Evolutionary conservation across 2,113 vertebrate species (phyloP), one percentile per base, ranked within the genome.

Genomic region (Ibidorhyncha struthersii): DNA sequence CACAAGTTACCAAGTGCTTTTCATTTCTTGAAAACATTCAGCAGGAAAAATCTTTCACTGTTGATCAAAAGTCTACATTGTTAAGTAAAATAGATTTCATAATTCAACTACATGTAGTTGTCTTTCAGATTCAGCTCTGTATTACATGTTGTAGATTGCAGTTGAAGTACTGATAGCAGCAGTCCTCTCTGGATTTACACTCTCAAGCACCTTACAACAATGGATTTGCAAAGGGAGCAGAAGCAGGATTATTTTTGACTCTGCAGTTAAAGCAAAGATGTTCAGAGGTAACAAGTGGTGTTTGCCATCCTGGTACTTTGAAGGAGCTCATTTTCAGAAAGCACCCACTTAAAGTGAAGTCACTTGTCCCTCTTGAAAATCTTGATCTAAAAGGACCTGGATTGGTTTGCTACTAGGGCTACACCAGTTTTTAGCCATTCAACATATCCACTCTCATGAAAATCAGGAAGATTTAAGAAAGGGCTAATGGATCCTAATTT

Each of bases 401-500:
- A 23, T 21, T 69, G 32, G 36, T 93, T 86, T 88, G 40, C 71
- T 73, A 4, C 20, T 40, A 18, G 45, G 41, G 45, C 59, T 91
- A 49, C 14, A 23, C 55, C 49, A 55, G 47, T 56, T 79, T 85
- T 63, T 32, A 86, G 71, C 50, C 20, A 81, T 79, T 81, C 71
- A 41, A 4, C 84, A 74, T 58, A 96, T 43, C 74, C 67, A 61
- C 22, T 72, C 32, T 72, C 38, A 41, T 82, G 29, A 88, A 92
- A 92, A 79, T 29, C 20, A 30, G 71, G 72, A 93, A 66, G 82
- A 94, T 74, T 38, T 49, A 94, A 69, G 82, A 93, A 96, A 96
- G 96, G 94, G 93, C 88, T 97, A 93, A 72, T n/a, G 26, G 52
- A 83, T 91, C 82, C 66, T 73, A 30, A 71, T 87, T 94, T 81